phyloP scores from a whole-genome alignment of 2,797 vertebrate genomes.

The Cuculus canorus region DNA sequence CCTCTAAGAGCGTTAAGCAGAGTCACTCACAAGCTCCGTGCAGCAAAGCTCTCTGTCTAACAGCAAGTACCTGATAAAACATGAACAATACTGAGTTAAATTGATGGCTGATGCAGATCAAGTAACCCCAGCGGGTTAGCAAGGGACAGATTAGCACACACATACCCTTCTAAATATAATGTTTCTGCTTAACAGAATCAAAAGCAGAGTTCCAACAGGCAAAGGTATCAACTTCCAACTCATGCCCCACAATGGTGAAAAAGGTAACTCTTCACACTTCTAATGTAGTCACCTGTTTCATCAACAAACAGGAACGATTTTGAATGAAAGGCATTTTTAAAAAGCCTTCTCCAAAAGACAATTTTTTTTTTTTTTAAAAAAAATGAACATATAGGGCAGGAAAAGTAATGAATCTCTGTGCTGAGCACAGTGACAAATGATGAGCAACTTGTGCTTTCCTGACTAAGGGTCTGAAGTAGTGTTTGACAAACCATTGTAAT shows the following conservation, averaged over 20 bases:
- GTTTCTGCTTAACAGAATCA: background rate
- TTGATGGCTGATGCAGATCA: background rate
- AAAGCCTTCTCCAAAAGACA: background rate
- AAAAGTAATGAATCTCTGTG: background rate
- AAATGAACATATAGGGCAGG: background rate
- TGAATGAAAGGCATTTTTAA: background rate
- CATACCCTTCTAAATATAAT: background rate
- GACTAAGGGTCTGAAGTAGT: background rate
- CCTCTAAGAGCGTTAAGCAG: slow-evolving; percentile 17
- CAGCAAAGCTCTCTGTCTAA: slow-evolving; percentile 19
- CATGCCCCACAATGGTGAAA: background rate
- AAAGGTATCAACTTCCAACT: slow-evolving; percentile 51
- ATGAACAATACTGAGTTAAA: background rate
- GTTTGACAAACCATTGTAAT: background rate
- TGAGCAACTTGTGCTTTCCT: background rate
- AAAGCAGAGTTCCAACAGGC: background rate
- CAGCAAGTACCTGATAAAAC: background rate
- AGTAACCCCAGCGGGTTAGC: slow-evolving; percentile 4
- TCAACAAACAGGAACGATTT: background rate
- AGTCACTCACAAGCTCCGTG: background rate
- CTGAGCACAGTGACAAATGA: background rate
- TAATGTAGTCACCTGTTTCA: background rate
- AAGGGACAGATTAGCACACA: background rate
- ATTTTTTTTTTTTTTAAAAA: background rate
- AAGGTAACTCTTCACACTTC: slow-evolving; percentile 30